These are phyloP conservation scores for Gadopsis marmoratus DNA, from an alignment of 2,797 vertebrate genomes.

Conservation along the genomic window DNA sequence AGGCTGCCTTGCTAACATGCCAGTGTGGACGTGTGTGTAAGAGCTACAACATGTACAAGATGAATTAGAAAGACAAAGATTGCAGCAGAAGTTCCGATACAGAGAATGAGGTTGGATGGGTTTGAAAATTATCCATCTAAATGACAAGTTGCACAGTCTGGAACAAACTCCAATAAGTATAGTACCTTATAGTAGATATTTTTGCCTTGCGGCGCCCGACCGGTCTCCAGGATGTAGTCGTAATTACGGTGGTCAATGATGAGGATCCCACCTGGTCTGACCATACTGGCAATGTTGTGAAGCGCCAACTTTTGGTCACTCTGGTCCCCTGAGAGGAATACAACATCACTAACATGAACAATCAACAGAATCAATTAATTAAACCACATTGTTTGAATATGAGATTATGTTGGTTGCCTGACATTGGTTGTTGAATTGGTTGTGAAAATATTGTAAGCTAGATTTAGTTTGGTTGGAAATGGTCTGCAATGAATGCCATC, in stretches of 20 bases:
- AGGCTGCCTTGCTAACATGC: not conserved
- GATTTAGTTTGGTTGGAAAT: not conserved
- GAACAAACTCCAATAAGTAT: not conserved
- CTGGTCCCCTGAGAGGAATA: slow-evolving; percentile 90
- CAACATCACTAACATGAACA: slow-evolving; percentile 70
- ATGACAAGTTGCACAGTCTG: not conserved
- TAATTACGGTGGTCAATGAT: slow-evolving; percentile 99
- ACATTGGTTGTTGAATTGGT: no score
- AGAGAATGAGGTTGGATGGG: not conserved
- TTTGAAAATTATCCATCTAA: not conserved
- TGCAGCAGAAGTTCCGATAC: not conserved
- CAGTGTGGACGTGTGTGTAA: not conserved
- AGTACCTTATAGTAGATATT: slow-evolving; percentile 99
- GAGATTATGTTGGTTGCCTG: not conserved
- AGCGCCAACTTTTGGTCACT: slow-evolving; percentile 94
- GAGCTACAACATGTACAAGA: not conserved
- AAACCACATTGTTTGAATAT: not conserved
- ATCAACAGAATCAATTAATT: not conserved
- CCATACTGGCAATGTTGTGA: slow-evolving; percentile 95
- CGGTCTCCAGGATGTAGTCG: slow-evolving; percentile 95
- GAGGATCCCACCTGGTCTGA: slow-evolving; percentile 91
- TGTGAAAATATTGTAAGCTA: not conserved
- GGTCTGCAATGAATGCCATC: not conserved
- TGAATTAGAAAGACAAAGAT: not conserved
- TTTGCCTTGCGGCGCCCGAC: slow-evolving; percentile 92